phyloP scores from a whole-genome alignment of 2,888 invertebrate species.

The Trachelus troglodyta region DNA sequence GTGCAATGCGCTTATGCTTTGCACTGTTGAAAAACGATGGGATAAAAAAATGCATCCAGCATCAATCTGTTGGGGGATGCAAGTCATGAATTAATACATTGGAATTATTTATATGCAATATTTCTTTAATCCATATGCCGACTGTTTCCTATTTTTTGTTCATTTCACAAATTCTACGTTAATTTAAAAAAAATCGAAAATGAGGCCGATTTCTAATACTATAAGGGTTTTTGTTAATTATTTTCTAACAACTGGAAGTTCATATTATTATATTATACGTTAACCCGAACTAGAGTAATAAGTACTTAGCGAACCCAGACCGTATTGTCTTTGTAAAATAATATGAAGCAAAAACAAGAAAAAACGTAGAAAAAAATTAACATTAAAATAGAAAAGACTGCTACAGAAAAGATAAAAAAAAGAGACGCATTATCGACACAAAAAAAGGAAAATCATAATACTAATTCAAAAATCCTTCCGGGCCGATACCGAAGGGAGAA shows the following conservation, averaged over 20 bases:
- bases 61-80: not conserved
- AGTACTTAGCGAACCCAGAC: not conserved
- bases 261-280: not conserved
- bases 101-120: not conserved
- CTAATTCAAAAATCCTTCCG: not conserved
- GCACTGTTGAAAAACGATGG: not conserved
- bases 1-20: not conserved
- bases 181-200: not conserved
- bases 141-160: not conserved
- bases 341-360: not conserved
- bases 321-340: not conserved
- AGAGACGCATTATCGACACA: not conserved
- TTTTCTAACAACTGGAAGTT: not conserved
- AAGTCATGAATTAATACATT: not conserved
- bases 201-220: not conserved
- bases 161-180: not conserved
- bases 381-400: not conserved
- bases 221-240: not conserved
- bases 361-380: not conserved
- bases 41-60: not conserved
- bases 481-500: not conserved
- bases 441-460: not conserved
- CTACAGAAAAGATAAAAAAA: not conserved
- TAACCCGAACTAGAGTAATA: not conserved
- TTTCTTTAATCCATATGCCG: not conserved